Evolutionary conservation across 2,113 vertebrate species (phyloP).

Genomic region (Sphyrna mokarran): DNA sequence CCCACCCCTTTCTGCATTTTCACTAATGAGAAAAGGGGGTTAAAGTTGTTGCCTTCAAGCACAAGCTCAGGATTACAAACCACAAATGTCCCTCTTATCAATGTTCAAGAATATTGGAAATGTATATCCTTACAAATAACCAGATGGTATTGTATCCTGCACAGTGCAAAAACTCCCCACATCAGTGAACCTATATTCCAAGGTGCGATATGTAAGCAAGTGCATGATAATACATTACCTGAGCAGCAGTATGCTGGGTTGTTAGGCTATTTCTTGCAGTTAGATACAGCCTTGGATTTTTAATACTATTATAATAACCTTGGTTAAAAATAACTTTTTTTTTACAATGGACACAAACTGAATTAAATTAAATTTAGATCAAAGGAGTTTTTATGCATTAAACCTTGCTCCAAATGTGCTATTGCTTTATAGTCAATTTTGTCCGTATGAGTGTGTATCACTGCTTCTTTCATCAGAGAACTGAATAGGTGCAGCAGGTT

Average conservation of each 20-base stretch:
- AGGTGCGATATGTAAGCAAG: not conserved
- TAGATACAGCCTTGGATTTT: not conserved
- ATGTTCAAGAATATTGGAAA: not conserved
- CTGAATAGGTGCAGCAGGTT: not conserved
- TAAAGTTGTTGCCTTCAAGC: not conserved
- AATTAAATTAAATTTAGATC: slow-evolving; percentile 16
- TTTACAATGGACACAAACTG: not conserved
- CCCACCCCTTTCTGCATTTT: not conserved
- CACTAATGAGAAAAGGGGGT: not conserved
- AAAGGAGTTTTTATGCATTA: slow-evolving; percentile 1
- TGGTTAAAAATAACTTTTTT: not conserved
- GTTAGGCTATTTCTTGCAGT: not conserved
- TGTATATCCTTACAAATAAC: not conserved
- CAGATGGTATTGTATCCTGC: not conserved
- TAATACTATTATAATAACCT: not conserved
- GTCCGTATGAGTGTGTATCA: not conserved
- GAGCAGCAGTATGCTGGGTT: not conserved
- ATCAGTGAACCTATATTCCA: not conserved
- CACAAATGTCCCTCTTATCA: not conserved
- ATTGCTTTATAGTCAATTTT: not conserved
- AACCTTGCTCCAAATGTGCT: not conserved
- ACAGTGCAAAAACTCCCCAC: not conserved
- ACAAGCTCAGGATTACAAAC: not conserved
- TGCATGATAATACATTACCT: not conserved
- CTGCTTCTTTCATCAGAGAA: not conserved